Evolutionary conservation across 2,888 invertebrate species (phyloP), one percentile per base, ranked within the genome.

Genomic region (Sphecodes monilicornis): DNA sequence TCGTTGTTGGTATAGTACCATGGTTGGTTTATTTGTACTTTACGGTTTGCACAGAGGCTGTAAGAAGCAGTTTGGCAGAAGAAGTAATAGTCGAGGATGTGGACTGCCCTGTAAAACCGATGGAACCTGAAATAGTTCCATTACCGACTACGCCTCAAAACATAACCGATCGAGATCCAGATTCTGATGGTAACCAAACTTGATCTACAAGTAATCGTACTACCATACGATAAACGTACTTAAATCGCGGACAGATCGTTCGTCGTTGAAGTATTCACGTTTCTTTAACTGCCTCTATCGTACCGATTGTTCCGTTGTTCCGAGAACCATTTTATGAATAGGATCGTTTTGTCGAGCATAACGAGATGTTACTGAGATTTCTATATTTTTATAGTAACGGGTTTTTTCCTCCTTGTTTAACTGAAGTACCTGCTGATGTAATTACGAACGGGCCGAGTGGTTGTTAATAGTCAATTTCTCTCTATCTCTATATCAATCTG

Each of bases 121-220:
- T 94, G 18, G 91, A 93, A 81, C 93, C 93, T 3, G 94, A 94
- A 89, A 84, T 93, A 70, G 88, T 93, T 57, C 93, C 94, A 32
- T 64, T 92, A 84, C 91, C 92, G 1, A 82, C 77, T 64, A 60
- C 88, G n/a, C 82, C 84, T 69, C 82, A 85, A 78, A 76, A 82
- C 68, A 82, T 86, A 76, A 86, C 84, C 60, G 92, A 94, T 81
- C 91, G 90, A 79, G 94, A 94, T 91, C 93, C 94, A 74, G 93
- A 94, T 91, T 94, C 94, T 89, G 94, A 94, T 93, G 94, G 94
- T 94, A 94, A 94, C 90, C 90, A 92, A 91, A 88, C 74, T 85
- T 89, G 87, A 77, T 84, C 82, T 90, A 90, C 90, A 91, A 91
- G 88, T 90, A 92, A 85, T 90, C 87, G 89, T 91, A 91, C 89